These are phyloP conservation scores for Otus scops DNA, from an alignment of 2,797 vertebrate species.

Conservation along the genomic window DNA sequence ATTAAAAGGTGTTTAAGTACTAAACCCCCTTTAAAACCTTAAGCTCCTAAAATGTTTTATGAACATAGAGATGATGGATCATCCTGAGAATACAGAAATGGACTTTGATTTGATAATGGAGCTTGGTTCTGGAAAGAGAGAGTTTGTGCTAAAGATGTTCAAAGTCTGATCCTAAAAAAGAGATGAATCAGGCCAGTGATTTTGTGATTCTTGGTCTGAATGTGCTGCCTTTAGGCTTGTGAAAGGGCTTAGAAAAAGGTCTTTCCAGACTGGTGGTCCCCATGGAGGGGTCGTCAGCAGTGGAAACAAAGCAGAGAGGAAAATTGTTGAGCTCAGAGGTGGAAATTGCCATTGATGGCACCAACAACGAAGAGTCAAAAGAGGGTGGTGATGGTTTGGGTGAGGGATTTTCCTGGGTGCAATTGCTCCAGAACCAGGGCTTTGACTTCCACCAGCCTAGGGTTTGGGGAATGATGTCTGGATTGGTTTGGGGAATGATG, in stretches of 20 bases:
- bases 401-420: background rate
- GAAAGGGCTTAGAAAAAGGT: background rate
- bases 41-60: background rate
- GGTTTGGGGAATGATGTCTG: background rate
- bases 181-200: accelerated
- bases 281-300: background rate
- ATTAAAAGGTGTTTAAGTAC: constrained; percentile 21
- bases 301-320: background rate
- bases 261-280: background rate
- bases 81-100: background rate
- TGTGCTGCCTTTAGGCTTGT: background rate
- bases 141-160: background rate
- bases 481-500: background rate
- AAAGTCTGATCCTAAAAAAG: background rate
- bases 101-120: background rate
- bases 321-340: background rate
- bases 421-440: background rate
- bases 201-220: background rate
- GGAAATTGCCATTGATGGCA: background rate
- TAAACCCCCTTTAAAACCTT: background rate
- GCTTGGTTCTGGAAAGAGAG: background rate
- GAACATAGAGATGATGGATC: background rate
- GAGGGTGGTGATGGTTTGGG: accelerated
- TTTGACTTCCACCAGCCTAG: background rate
- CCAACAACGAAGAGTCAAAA: accelerated